Evolutionary conservation across 2,888 invertebrate genomes (phyloP), one percentile per base, ranked within the genome.

Genomic region (Venusia cambrica): DNA sequence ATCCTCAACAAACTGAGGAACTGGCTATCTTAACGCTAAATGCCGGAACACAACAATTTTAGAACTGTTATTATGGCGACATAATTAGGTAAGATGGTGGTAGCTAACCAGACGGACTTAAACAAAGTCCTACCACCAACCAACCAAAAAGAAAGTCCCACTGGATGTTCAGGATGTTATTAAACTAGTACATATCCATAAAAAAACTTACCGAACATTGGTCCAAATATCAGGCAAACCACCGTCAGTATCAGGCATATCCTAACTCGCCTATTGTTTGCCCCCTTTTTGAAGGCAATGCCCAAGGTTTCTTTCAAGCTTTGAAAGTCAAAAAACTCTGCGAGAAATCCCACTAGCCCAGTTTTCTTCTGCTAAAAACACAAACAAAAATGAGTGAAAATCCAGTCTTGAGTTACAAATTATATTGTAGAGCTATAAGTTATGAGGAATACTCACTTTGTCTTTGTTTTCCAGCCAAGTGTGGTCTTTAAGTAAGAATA

Each of bases 231-330:
- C 22, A 85, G 45, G 31, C 78, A 83, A 4, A 84, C 79, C 1
- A 76, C 78, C 0, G 62, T 59, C 21, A 87, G 43, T 22, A 84
- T 66, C 0, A 85, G 56, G 12, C 76, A 78, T 28, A 87, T 78
- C 14, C 77, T 51, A 1, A 84, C 13, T 35, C 84, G 70, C 38
- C 87, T 63, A 35, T 87, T 78, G 16, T 74, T 77, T 0, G 73
- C 62, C 2, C 89, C 84, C 42, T 77, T 80, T 47, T 81, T 89
- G 51, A 89, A 88, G 4, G 81, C 88, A 4, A 89, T 85, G 26
- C 74, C 77, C 15, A 89, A 49, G 0, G 89, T 88, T 10, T 89
- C 74, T 18, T 67, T 77, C 0, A 90, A 62, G 51, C 89, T 87
- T 9, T 70, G 65, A 2, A 88, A 55, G 49, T 89, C 85, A 38